Evolutionary conservation across 2,797 vertebrate species (phyloP), one percentile per base, ranked within the genome.

Genomic region (Eulemur mongoz): DNA sequence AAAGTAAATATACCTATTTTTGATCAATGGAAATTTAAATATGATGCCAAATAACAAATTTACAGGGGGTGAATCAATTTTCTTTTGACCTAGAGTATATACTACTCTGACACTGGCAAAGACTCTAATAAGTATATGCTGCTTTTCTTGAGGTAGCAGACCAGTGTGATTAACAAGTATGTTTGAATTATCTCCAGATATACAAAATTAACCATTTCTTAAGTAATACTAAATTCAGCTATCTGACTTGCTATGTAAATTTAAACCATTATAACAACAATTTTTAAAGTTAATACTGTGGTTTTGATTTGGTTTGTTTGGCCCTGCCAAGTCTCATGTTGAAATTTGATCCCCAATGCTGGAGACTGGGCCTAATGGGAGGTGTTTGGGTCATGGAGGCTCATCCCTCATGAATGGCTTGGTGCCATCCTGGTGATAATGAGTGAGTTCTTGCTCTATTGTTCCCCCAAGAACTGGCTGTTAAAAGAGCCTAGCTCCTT

Each of bases 31-130:
- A 92, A 96, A 93, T 86, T 86, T 72, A 81, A 93, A 78, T 85
- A 80, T 86, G 35, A 65, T 75, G 93, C 80, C 59, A 93, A 97
- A 78, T 83, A 43, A 86, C n/a, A 96, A 50, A 91, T 89, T 88
- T 92, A 91, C 5, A 93, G 14, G 25, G 20, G 23, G 59, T 83
- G 90, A 94, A 67, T 85, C 50, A 89, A 65, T 92, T 96, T 92
- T 91, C 25, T 80, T 73, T 83, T 85, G 73, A 32, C n/a, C 27
- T 69, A 61, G 14, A 54, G 27, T 75, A 63, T 94, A 81, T 65
- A 69, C 76, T 93, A 90, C 40, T 25, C 5, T 69, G 38, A 93
- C 40, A 96, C 6, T 89, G 22, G 73, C 32, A 91, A 82, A 96
- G 54, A 82, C 52, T 82, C 86, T 89, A 91, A 35, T 91, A 94